These are phyloP conservation scores for Phragmatobia fuliginosa DNA, from an alignment of 2,888 invertebrate species.

Conservation along the genomic window DNA sequence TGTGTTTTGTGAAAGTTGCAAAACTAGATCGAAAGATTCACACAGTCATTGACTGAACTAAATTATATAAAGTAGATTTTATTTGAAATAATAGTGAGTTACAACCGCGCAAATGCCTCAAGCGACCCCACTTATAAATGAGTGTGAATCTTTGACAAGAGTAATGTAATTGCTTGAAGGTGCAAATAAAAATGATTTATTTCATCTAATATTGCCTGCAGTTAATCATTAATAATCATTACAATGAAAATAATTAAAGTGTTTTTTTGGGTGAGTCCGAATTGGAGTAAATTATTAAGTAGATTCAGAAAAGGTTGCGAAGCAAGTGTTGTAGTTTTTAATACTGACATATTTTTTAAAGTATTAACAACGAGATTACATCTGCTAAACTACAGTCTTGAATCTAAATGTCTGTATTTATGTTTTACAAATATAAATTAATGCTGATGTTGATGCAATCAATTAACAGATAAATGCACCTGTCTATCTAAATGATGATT, in stretches of 20 bases:
- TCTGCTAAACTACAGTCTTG: neutral
- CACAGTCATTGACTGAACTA: slow-evolving; percentile 15
- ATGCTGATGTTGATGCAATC: neutral
- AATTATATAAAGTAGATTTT: slow-evolving; percentile 20
- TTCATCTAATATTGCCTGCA: slow-evolving; percentile 19
- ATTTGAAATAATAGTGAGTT: slow-evolving; percentile 28
- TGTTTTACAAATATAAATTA: neutral
- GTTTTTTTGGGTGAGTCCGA: slow-evolving; percentile 12
- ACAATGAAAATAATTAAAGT: slow-evolving; percentile 19
- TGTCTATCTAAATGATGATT: neutral
- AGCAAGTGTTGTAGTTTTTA: neutral
- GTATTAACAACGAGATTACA: neutral
- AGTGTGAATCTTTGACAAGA: slow-evolving; percentile 24
- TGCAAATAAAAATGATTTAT: slow-evolving; percentile 44
- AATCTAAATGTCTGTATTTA: neutral
- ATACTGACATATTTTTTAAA: neutral
- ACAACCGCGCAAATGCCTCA: slow-evolving; percentile 34
- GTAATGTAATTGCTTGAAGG: slow-evolving; percentile 35
- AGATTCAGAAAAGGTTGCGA: neutral
- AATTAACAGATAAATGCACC: neutral
- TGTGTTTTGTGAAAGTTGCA: slow-evolving; percentile 10
- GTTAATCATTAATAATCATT: slow-evolving; percentile 25
- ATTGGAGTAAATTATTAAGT: slow-evolving; percentile 5
- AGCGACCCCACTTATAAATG: slow-evolving; percentile 28
- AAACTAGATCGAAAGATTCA: slow-evolving; percentile 17